Evolutionary conservation across 2,888 invertebrate genomes (phyloP), one percentile per base, ranked within the genome.

Genomic region (Xestia ashworthii): DNA sequence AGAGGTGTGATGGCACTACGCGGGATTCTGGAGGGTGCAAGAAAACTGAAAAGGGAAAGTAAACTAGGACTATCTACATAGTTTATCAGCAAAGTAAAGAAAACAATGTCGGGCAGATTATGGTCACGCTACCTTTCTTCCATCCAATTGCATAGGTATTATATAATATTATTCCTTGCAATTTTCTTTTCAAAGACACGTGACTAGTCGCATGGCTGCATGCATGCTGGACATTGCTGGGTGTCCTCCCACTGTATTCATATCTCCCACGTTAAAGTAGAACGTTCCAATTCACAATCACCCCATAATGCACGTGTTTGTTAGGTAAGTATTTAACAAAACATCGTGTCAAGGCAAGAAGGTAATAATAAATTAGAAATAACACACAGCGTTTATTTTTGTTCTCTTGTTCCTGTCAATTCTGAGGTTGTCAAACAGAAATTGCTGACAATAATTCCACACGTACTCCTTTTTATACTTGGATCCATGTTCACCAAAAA

Each of bases 191-290:
- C 2, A 16, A 6, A 3, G 22, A 22, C 22, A 48, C 76, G 67
- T 76, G 76, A n/a, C 14, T 5, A 5, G 19, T 48, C 58, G 58
- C 77, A 58, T 66, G 65, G 12, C 25, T 46, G n/a, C 44, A 25
- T 38, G 32, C 44, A 53, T 76, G 74, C 19, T 73, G 73, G 16
- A 19, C 46, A 16, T 73, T 22, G 22, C 60, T 74, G 55, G 38
- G 11, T 50, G n/a, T 67, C 67, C 77, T n/a, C 67, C 76, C 77
- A 76, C 76, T 50, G 11, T 50, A n/a, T 19, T 14, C 32, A 77
- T 14, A 11, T 55, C 14, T 25, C 76, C 46, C 65, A 66, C 55
- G 66, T 55, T 65, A 6, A 9, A 14, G 6, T 19, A 53, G 3
- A 48, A 76, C 55, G 12, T 76, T 48, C 19, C 53, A 46, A 22